Base-by-base conservation (phyloP, 2,888 invertebrate genomes). In the Dicyrtomina minuta region DNA sequence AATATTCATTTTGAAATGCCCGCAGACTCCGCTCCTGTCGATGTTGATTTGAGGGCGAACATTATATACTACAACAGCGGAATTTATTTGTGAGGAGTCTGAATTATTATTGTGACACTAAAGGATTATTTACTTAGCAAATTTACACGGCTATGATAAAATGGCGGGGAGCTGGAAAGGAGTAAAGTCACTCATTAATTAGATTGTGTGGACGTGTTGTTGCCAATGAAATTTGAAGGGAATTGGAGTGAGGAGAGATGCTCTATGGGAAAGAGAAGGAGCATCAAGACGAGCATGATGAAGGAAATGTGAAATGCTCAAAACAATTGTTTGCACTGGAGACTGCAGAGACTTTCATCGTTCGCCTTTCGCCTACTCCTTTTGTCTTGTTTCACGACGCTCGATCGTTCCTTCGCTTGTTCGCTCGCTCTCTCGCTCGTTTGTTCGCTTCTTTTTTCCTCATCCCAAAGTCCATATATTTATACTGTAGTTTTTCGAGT, bases 251-350 rank as follows among this genome's bases (percentile, higher is more conserved):
- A 12, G 39, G 51, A 33, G 64, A 51, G 51, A 10, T 20, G 12
- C 27, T 64, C 33, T 51, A 46, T 44, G 26, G 10, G 43, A 13
- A n/a, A 46, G 27, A 26, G 26, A 43, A 60, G 13, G 15, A 61
- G 61, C 24, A 17, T 26, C 12, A 46, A 43, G 15, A 17, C n/a
- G 22, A 46, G 59, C 5, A 27, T 10, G 24, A 22, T 17, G 4
- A 22, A 27, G 59, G 41, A 60, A 41, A 46, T 46, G 61, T 44
- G 61, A 61, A 61, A 61, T 61, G 61, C 61, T 46, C 44, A 61
- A 44, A 61, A 61, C 61, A 61, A 61, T 61, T 61, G 61, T 61
- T 61, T 61, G 61, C 61, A 61, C 61, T 61, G n/a, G 26, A 61
- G 61, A 46, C 51, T 51, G 46, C 46, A 5, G 26, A 61, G 61